These are phyloP conservation scores for Thereva unica DNA, from an alignment of 2,888 invertebrate species.

Conservation along the genomic window DNA sequence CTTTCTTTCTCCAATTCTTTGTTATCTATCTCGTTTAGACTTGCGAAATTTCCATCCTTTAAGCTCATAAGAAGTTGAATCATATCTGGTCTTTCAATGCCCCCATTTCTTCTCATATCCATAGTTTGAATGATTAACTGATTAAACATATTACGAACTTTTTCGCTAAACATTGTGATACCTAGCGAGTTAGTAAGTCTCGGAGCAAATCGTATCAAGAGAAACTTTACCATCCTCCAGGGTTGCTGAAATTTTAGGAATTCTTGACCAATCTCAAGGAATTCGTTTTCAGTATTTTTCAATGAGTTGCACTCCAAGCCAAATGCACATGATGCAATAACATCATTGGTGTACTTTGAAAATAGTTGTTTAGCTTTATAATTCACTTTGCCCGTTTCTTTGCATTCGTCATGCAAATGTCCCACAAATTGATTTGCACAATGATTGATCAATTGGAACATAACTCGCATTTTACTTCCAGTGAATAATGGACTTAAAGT, in stretches of 20 bases:
- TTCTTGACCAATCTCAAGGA: constrained; percentile 58
- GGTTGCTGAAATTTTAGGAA: constrained; percentile 50
- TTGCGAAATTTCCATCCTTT: neutral
- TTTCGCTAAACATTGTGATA: constrained; percentile 38
- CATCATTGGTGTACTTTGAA: constrained; percentile 44
- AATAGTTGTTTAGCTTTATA: constrained; percentile 30
- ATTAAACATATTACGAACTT: constrained; percentile 40
- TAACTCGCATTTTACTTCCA: constrained; percentile 58
- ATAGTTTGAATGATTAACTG: constrained; percentile 55
- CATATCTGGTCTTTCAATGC: constrained; percentile 62
- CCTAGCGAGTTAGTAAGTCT: constrained; percentile 39
- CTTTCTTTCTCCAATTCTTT: neutral
- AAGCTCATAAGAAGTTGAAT: constrained; percentile 60
- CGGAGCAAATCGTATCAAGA: constrained; percentile 42
- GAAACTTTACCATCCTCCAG: constrained; percentile 35
- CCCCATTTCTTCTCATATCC: constrained; percentile 57
- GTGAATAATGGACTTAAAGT: constrained; percentile 59
- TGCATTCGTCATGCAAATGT: constrained; percentile 59
- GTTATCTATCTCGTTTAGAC: constrained; percentile 55
- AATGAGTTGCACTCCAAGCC: constrained; percentile 61
- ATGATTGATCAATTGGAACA: constrained; percentile 40
- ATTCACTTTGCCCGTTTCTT: constrained; percentile 48
- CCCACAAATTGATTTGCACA: constrained; percentile 45
- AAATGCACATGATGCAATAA: constrained; percentile 62
- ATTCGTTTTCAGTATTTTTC: constrained; percentile 57